These are phyloP conservation scores for Camponotus vicinus DNA, from an alignment of 1,140 invertebrate species.

Conservation along the genomic window DNA sequence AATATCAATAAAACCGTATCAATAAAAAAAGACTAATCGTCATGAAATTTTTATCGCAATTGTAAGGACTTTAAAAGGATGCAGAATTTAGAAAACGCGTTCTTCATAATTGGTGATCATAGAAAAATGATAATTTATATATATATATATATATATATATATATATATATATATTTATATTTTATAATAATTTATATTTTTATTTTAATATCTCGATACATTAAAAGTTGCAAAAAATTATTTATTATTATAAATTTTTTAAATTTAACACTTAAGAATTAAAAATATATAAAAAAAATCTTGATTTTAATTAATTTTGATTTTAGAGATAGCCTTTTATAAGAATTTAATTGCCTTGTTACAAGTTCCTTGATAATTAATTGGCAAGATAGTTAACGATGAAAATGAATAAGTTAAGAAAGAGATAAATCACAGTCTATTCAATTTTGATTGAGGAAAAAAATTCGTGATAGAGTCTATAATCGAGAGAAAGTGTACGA, in stretches of 20 bases:
- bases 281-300: neutral
- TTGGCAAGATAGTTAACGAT: neutral
- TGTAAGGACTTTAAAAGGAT: neutral
- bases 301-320: neutral
- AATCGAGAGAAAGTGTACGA: neutral
- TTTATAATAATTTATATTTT: no score
- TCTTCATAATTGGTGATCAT: neutral
- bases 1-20: neutral
- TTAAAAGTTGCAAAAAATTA: neutral
- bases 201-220: no score
- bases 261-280: neutral
- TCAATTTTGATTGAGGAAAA: slow-evolving; percentile 1
- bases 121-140: neutral
- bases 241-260: neutral
- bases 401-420: slow-evolving; percentile 6
- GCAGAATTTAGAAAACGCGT: neutral
- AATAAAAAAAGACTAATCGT: neutral
- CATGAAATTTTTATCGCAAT: neutral
- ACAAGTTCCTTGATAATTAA: neutral
- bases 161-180: no score
- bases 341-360: neutral
- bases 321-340: neutral
- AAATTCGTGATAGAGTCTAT: neutral
- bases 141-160: no score
- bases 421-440: neutral